Evolutionary conservation across 2,888 invertebrate genomes (phyloP), one percentile per base, ranked within the genome.

Genomic region (Ephialtes manifestator): DNA sequence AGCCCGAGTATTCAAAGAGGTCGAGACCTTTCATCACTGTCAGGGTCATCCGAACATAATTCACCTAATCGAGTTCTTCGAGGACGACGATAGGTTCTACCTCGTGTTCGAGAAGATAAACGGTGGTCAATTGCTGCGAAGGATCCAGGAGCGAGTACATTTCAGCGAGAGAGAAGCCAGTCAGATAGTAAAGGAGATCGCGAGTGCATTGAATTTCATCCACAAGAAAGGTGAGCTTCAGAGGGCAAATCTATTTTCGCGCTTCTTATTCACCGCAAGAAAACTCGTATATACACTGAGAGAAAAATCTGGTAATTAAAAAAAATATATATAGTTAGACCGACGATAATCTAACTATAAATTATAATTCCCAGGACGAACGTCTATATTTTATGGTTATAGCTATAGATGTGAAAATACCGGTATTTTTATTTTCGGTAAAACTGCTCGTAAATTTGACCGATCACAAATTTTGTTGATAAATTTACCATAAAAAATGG

Each of bases 21-120:
- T 99, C 93, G 99, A 99, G 95, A 99, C 99, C 89, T 99, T 99
- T 96, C 98, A 99, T 95, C 98, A 99, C 95, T 99, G 99, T 95
- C 97, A 98, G 95, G 98, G 98, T 90, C 99, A 99, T 95, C 97
- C 98, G 86, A 98, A 99, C 95, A 99, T 99, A 95, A 97, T 99
- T 94, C 99, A 99, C 95, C 96, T 99, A 94, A 97, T 98, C 92
- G 99, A 99, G 95, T 98, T 98, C 95, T 98, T 99, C 95, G 99
- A 99, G 95, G 99, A 99, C 95, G 98, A 98, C 92, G 98, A 98
- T 95, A 97, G 97, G 95, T 99, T 99, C 95, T 99, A 98, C 95
- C 97, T 99, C 95, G 98, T 99, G 93, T 99, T 99, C 95, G 99
- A 99, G 95, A 99, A 99, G 96, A 97, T 99, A 94, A 97, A 97